A percentile compares a stretch with the other conserved stretches of the same genome.
Conservation (phyloP, 2,888 invertebrate genomes). For the Lepidocyrtoides sp. region DNA sequence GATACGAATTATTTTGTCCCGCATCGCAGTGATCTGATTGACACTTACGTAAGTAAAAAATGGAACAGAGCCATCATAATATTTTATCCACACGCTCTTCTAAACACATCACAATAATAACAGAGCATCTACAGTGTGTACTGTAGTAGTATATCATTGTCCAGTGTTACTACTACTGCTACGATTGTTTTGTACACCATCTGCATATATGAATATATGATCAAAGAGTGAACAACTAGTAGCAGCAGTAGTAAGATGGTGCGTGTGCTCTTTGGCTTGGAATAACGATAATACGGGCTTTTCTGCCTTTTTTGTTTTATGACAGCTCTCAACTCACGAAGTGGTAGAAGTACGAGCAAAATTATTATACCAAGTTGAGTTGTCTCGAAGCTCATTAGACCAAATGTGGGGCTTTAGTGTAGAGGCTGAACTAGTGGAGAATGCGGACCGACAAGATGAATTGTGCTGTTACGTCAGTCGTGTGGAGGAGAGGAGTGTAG, state of each 20-base stretch:
- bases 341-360: slow-evolving; percentile 98
- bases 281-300: slow-evolving; percentile 65
- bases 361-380: slow-evolving; percentile 98
- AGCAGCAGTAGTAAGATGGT: no score
- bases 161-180: neutral
- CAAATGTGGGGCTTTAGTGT: slow-evolving; percentile 99
- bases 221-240: neutral
- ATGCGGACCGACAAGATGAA: slow-evolving; percentile 98
- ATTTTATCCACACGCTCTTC: slow-evolving; percentile 11
- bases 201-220: neutral
- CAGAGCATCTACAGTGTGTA: neutral
- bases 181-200: neutral
- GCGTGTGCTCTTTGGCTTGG: slow-evolving; percentile 16
- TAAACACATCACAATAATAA: neutral
- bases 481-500: slow-evolving; percentile 97
- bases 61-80: neutral
- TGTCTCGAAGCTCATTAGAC: slow-evolving; percentile 95
- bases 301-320: slow-evolving; percentile 85
- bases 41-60: slow-evolving; percentile 94
- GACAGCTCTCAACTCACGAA: slow-evolving; percentile 96
- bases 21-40: slow-evolving; percentile 97
- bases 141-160: neutral
- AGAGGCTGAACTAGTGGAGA: slow-evolving; percentile 98
- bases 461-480: slow-evolving; percentile 98
- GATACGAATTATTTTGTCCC: slow-evolving; percentile 99